phyloP scores from a whole-genome alignment of 2,888 invertebrate species.

The Dryadula phaetusa region DNA sequence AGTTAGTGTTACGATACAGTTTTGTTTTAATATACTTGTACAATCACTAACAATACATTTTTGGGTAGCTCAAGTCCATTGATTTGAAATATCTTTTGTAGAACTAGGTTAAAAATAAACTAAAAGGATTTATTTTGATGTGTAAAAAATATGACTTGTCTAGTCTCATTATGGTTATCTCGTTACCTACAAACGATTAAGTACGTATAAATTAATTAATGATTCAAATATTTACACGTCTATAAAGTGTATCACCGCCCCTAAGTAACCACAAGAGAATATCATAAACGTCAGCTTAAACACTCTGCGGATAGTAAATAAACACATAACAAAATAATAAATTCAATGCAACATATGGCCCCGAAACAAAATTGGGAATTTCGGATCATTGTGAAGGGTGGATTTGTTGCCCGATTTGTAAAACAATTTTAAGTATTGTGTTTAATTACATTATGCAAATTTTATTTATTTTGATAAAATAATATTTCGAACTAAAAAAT shows the following conservation, averaged over 20 bases:
- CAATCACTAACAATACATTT: conserved; percentile 31
- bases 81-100: conserved; percentile 1
- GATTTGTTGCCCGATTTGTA: conserved; percentile 47
- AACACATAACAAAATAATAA: conserved; percentile 83
- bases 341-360: conserved; percentile 79
- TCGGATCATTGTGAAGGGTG: conserved; percentile 46
- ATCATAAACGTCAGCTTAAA: conserved; percentile 84
- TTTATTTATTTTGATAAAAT: conserved; percentile 6
- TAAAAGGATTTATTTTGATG: too few relatives aligned
- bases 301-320: conserved; percentile 81
- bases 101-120: conserved; percentile 5
- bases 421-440: conserved; percentile 32
- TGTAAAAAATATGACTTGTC: neutral
- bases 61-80: conserved; percentile 1
- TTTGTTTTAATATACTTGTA: conserved; percentile 44
- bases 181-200: neutral
- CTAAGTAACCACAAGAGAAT: conserved; percentile 79
- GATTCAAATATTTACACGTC: conserved; percentile 10
- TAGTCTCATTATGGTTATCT: neutral
- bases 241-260: conserved; percentile 65
- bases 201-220: neutral
- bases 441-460: neutral
- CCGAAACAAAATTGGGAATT: conserved; percentile 56
- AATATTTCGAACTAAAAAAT: too few relatives aligned
- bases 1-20: conserved; percentile 48